Evolutionary conservation across 1,140 invertebrate species (phyloP), one percentile per base, ranked within the genome.

Genomic region (Dendroctonus valens): DNA sequence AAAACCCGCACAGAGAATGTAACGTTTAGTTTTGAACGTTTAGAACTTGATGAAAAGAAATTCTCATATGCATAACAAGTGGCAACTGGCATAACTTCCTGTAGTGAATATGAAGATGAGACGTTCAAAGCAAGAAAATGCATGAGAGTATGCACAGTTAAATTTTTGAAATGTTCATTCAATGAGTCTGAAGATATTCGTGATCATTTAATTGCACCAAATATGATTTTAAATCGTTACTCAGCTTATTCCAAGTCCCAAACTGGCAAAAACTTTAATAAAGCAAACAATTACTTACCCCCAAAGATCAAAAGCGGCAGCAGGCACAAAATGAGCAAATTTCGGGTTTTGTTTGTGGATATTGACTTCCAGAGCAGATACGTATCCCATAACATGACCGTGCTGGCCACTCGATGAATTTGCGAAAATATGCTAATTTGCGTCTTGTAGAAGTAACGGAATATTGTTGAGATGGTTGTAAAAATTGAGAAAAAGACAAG

Each of bases 301-400:
- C 74, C 76, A 59, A 83, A 69, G 58, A 83, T 42, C 40, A 83
- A 67, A 49, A 83, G 70, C 4, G 81, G 81, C 59, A 83, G 40
- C 44, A 82, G 42, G 48, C 81, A 72, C n/a, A 83, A 71, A n/a
- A 78, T 41, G 2, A 77, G 42, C n/a, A 77, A 59, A 26, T 51
- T 66, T 0, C 60, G 50, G 26, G 70, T 41, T 51, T 75, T 77
- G n/a, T 69, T 61, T 6, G 58, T 72, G 14, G 72, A 63, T 53
- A 70, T 72, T 6, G 67, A 70, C 12, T 76, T 78, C 53, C 71
- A 73, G 51, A 83, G 60, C 55, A 82, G 51, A 78, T 79, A 82
- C 5, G 81, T 82, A 68, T 83, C 82, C 70, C 80, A 65, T 59
- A 77, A 75, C 67, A 83, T 77, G 7, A 83, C 68, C n/a, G 70